Evolutionary conservation across 2,113 vertebrate genomes (phyloP).

Genomic region (Onychorhynchus coronatus): DNA sequence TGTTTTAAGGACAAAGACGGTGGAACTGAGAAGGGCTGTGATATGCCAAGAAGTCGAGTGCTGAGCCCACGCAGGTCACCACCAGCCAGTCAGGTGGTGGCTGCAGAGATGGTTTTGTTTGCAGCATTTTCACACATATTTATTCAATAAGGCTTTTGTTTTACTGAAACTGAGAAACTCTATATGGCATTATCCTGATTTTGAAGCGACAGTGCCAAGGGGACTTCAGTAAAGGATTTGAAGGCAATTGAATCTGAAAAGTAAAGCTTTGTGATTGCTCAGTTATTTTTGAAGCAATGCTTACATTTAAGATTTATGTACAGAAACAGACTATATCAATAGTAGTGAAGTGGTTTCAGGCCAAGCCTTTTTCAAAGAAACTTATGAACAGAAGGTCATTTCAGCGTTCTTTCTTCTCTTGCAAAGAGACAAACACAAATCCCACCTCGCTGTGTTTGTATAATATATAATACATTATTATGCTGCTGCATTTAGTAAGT

Average conservation of each 20-base stretch:
- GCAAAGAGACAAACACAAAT: conserved; percentile 41
- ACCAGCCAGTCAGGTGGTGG: conserved; percentile 64
- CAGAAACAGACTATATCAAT: conserved; percentile 47
- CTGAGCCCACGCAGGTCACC: conserved; percentile 41
- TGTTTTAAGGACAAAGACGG: conserved; percentile 42
- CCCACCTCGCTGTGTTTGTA: conserved; percentile 25
- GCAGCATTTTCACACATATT: conserved; percentile 78
- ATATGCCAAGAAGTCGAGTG: conserved; percentile 71
- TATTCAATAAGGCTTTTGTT: conserved; percentile 80
- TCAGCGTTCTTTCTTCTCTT: conserved; percentile 17
- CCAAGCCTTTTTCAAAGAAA: conserved; percentile 49
- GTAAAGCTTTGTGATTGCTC: conserved; percentile 73
- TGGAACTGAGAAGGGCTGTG: conserved; percentile 33
- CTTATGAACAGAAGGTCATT: conserved; percentile 45
- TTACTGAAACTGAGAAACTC: conserved; percentile 67
- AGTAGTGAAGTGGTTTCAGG: conserved; percentile 38
- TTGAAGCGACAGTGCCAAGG: conserved; percentile 75
- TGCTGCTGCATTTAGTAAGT: conserved; percentile 9
- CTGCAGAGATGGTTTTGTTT: conserved; percentile 73
- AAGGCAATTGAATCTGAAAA: conserved; percentile 72
- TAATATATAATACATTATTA: conserved; percentile 41
- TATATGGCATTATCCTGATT: conserved; percentile 67
- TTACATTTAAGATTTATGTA: conserved; percentile 64
- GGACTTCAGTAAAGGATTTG: conserved; percentile 65
- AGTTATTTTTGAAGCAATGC: conserved; percentile 66